A percentile compares a stretch with the other conserved stretches of the same genome.
These are phyloP conservation scores for Prionailurus bengalensis DNA, from an alignment of 2,113 vertebrate genomes.

Conservation along the genomic window DNA sequence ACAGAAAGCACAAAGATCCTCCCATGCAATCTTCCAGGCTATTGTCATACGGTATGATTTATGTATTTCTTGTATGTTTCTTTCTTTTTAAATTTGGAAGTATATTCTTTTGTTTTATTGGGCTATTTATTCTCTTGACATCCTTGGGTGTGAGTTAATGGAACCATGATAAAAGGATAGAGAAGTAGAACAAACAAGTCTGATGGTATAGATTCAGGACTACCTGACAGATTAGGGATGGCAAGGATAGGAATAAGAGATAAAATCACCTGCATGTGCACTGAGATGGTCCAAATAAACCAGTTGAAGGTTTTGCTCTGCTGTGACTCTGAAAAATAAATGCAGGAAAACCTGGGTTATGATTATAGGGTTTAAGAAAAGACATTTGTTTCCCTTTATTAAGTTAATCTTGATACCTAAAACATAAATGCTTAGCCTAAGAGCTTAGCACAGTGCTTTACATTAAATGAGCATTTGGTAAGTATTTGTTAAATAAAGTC, in stretches of 20 bases:
- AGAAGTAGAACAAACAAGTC: constrained; percentile 75
- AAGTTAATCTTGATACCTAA: constrained; percentile 35
- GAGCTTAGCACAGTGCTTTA: background rate
- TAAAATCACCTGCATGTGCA: constrained; percentile 66
- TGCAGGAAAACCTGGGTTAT: background rate
- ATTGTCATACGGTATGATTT: constrained; percentile 79
- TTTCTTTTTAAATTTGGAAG: constrained; percentile 82
- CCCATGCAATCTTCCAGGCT: constrained; percentile 69
- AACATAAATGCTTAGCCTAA: background rate
- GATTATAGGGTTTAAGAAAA: constrained; percentile 7
- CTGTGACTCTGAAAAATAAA: constrained; percentile 55
- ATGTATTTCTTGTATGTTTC: constrained; percentile 81
- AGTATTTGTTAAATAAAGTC: constrained; percentile 2
- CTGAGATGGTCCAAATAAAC: constrained; percentile 23
- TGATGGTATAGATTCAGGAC: constrained; percentile 74
- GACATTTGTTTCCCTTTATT: constrained; percentile 10
- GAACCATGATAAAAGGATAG: constrained; percentile 80
- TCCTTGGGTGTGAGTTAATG: constrained; percentile 80
- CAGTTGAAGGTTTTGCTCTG: background rate
- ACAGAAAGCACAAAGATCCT: constrained; percentile 69
- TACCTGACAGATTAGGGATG: constrained; percentile 75
- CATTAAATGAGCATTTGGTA: background rate
- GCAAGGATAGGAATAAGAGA: constrained; percentile 73
- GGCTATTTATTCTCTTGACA: constrained; percentile 85
- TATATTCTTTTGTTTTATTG: constrained; percentile 84